Evolutionary conservation across 2,113 vertebrate genomes (phyloP).

Genomic region (Candoia aspera): DNA sequence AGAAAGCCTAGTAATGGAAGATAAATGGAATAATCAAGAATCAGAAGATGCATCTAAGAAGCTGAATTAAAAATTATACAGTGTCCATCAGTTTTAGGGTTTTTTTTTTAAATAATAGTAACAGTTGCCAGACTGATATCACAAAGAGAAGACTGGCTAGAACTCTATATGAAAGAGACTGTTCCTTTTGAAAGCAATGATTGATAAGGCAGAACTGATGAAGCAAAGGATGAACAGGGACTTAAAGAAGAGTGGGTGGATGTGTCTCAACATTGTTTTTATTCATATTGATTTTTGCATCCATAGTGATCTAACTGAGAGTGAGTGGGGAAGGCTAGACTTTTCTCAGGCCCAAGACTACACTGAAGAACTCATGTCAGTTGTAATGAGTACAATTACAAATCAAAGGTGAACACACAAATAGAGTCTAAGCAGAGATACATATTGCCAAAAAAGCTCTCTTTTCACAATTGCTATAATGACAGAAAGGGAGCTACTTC

Average conservation of each 20-base stretch:
- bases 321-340: not conserved
- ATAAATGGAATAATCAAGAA: slow-evolving; percentile 4
- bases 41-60: slow-evolving; percentile 13
- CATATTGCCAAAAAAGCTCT: not conserved
- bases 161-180: not conserved
- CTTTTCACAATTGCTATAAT: not conserved
- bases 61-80: slow-evolving; percentile 7
- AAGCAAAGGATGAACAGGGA: not conserved
- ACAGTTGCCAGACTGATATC: not conserved
- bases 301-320: not conserved
- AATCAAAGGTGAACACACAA: not conserved
- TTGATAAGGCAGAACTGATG: not conserved
- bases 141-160: not conserved
- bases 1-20: slow-evolving; percentile 6
- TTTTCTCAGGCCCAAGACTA: not conserved
- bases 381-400: not conserved
- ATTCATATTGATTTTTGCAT: not conserved
- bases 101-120: not conserved
- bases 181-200: not conserved
- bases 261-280: not conserved
- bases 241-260: not conserved
- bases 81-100: not conserved
- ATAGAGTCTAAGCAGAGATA: not conserved
- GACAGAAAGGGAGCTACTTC: not conserved
- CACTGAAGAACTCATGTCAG: not conserved